These are phyloP conservation scores for Eumeta japonica DNA, from an alignment of 1,140 invertebrate genomes.

Conservation along the genomic window DNA sequence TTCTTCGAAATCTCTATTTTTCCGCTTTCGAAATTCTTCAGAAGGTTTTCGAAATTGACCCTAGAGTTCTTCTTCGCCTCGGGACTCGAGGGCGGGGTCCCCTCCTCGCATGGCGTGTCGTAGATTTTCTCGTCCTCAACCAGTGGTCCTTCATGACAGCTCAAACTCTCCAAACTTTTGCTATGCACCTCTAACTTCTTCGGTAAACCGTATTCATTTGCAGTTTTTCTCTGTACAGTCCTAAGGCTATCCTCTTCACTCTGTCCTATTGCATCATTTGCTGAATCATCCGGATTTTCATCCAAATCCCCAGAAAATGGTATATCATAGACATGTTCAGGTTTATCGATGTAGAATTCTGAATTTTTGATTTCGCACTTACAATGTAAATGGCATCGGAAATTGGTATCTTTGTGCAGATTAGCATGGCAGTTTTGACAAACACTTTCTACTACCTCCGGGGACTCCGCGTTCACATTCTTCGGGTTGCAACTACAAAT, in stretches of 20 bases:
- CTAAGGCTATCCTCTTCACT: too few relatives aligned
- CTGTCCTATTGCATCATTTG: too few relatives aligned
- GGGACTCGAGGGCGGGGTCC: constrained; percentile 15
- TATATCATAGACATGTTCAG: constrained; percentile 48
- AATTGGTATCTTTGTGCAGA: constrained; percentile 30
- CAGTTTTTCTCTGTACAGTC: too few relatives aligned
- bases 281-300: too few relatives aligned
- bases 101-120: constrained; percentile 36
- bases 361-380: constrained; percentile 30
- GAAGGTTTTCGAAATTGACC: constrained; percentile 2
- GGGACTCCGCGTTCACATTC: too few relatives aligned
- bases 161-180: constrained; percentile 36
- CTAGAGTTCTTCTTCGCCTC: too few relatives aligned
- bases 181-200: too few relatives aligned
- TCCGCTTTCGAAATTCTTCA: constrained; percentile 4
- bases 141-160: constrained; percentile 17
- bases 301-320: constrained; percentile 24
- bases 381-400: constrained; percentile 49
- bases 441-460: too few relatives aligned
- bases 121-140: constrained; percentile 46
- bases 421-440: too few relatives aligned
- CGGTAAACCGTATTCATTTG: too few relatives aligned
- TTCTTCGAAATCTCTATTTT: constrained; percentile 13
- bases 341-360: constrained; percentile 30
- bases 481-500: too few relatives aligned